A percentile compares a stretch with the other conserved stretches of the same genome.
These are phyloP conservation scores for Dromas ardeola DNA, from an alignment of 2,113 vertebrate species.

Conservation along the genomic window DNA sequence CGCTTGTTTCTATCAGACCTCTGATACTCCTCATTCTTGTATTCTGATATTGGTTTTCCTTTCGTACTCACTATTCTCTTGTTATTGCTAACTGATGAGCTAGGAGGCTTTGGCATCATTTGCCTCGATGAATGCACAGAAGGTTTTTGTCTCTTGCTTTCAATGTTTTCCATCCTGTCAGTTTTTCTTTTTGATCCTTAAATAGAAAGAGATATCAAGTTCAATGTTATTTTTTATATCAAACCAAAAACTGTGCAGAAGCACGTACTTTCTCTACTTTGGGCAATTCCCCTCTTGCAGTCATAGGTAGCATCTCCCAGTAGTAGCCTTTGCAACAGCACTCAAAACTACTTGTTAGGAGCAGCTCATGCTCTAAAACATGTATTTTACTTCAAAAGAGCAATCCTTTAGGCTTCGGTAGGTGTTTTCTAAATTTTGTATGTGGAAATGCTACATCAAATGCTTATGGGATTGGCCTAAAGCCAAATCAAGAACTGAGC, in stretches of 20 bases:
- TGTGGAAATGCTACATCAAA: background rate
- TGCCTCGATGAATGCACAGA: conserved; percentile 84
- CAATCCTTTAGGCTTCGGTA: background rate
- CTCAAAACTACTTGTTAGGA: background rate
- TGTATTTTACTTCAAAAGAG: background rate
- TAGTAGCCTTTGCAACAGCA: background rate
- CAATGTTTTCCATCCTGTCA: conserved; percentile 83
- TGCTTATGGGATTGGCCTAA: background rate
- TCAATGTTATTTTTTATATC: background rate
- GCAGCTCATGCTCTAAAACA: background rate
- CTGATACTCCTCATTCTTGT: conserved; percentile 87
- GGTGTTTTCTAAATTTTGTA: background rate
- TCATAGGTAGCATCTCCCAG: background rate
- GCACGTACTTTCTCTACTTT: background rate
- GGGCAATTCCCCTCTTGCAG: background rate
- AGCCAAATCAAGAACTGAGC: background rate
- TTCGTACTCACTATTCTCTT: conserved; percentile 81
- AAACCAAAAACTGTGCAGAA: background rate
- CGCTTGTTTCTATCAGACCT: conserved; percentile 81
- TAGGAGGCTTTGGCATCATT: conserved; percentile 80
- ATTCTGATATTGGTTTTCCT: conserved; percentile 73
- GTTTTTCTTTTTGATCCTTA: conserved; percentile 94
- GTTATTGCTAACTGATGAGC: conserved; percentile 81
- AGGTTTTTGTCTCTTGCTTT: conserved; percentile 87
- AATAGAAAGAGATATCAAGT: background rate